phyloP scores from a whole-genome alignment of 2,888 invertebrate species.

The Thymelicus acteon region DNA sequence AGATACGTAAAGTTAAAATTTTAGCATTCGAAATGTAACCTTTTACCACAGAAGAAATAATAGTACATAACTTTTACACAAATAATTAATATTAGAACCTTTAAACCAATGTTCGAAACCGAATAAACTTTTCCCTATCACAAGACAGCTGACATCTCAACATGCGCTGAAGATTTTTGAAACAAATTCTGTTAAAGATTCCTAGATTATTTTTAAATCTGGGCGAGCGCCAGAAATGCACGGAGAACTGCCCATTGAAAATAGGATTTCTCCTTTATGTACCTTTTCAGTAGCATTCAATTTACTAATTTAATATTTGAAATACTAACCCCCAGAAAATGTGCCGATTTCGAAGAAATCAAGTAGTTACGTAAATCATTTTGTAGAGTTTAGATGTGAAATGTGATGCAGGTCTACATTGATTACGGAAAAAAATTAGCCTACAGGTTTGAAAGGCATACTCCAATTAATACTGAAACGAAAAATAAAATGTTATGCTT shows the following conservation, averaged over 20 bases:
- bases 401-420: not conserved
- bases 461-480: too few species aligned
- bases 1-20: too few species aligned
- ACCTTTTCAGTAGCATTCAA: slow-evolving; percentile 2
- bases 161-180: not conserved
- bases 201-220: slow-evolving; percentile 3
- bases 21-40: too few species aligned
- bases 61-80: too few species aligned
- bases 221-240: not conserved
- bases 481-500: too few species aligned
- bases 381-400: not conserved
- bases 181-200: not conserved
- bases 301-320: slow-evolving; percentile 1
- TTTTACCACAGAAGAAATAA: too few species aligned
- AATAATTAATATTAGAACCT: too few species aligned
- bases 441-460: too few species aligned
- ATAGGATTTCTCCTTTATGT: not conserved
- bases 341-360: not conserved
- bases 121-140: not conserved
- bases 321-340: not conserved
- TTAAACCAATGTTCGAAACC: too few species aligned
- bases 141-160: slow-evolving; percentile 1
- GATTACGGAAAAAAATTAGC: not conserved
- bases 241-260: not conserved
- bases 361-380: not conserved